Evolutionary conservation across 2,797 vertebrate species (phyloP).

Genomic region (Crossoptilon crossoptilon): DNA sequence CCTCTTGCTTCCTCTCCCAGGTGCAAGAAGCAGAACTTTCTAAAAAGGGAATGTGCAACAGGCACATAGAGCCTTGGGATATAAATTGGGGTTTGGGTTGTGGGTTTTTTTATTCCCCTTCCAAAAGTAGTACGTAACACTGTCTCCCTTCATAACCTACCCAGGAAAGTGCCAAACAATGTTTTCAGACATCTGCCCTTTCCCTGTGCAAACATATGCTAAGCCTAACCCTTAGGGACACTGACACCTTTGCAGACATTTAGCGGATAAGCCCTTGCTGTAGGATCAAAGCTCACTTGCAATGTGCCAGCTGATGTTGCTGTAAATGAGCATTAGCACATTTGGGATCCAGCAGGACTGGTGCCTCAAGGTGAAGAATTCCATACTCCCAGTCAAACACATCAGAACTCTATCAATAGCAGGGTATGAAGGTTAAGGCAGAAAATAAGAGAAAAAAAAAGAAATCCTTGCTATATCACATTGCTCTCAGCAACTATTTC

Average conservation of each 20-base stretch:
- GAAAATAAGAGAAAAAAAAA: background rate
- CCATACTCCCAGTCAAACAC: slow-evolving; percentile 33
- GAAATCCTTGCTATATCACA: background rate
- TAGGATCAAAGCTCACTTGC: slow-evolving; percentile 37
- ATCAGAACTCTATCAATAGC: slow-evolving; percentile 40
- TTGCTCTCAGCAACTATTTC: slow-evolving; percentile 47
- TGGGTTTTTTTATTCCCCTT: background rate
- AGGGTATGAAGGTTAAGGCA: slow-evolving; percentile 45
- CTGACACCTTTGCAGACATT: slow-evolving; percentile 23
- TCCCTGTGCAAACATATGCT: slow-evolving; percentile 58
- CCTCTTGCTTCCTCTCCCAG: slow-evolving; percentile 28
- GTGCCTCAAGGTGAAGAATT: slow-evolving; percentile 54
- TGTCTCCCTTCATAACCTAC: slow-evolving; percentile 3
- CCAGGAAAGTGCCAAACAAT: slow-evolving; percentile 3
- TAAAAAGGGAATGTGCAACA: background rate
- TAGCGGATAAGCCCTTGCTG: slow-evolving; percentile 27
- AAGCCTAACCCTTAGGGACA: slow-evolving; percentile 53
- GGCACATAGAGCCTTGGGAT: background rate
- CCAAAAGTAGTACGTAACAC: background rate
- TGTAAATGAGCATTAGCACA: slow-evolving; percentile 52
- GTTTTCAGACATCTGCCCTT: slow-evolving; percentile 25
- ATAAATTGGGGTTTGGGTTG: background rate
- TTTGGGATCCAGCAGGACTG: slow-evolving; percentile 50
- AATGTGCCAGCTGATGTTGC: slow-evolving; percentile 21
- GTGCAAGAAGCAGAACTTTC: background rate